phyloP scores from a whole-genome alignment of 2,888 invertebrate genomes.

The Lasioglossum leucozonium region DNA sequence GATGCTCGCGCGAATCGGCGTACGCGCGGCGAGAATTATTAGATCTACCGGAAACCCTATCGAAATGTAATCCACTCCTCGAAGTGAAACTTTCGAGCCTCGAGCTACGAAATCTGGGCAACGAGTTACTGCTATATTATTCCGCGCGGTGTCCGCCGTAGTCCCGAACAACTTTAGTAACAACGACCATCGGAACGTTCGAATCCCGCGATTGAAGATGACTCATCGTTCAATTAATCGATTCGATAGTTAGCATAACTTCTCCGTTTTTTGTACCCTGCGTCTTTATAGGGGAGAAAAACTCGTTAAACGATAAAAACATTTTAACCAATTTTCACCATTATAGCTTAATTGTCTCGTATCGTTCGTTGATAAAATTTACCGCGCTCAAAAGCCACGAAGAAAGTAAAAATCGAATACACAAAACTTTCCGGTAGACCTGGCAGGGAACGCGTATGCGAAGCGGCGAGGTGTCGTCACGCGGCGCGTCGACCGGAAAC shows the following conservation, averaged over 20 bases:
- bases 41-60: not conserved
- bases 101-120: not conserved
- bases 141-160: not conserved
- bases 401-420: not conserved
- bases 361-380: not conserved
- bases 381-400: not conserved
- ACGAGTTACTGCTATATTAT: not conserved
- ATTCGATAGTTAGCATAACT: not conserved
- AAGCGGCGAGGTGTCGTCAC: conserved; percentile 2
- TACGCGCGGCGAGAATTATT: not conserved
- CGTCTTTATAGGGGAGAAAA: too few species aligned
- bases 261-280: not conserved
- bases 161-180: not conserved
- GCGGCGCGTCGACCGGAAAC: not conserved
- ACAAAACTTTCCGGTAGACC: not conserved
- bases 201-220: not conserved
- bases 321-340: too few species aligned
- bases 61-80: not conserved
- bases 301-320: too few species aligned
- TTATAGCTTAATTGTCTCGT: too few species aligned
- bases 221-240: not conserved
- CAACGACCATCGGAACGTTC: not conserved
- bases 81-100: not conserved
- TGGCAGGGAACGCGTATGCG: not conserved
- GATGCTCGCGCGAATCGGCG: not conserved